Evolutionary conservation across 2,888 invertebrate species (phyloP), one percentile per base, ranked within the genome.

Genomic region (Sinhomidia bicolor): DNA sequence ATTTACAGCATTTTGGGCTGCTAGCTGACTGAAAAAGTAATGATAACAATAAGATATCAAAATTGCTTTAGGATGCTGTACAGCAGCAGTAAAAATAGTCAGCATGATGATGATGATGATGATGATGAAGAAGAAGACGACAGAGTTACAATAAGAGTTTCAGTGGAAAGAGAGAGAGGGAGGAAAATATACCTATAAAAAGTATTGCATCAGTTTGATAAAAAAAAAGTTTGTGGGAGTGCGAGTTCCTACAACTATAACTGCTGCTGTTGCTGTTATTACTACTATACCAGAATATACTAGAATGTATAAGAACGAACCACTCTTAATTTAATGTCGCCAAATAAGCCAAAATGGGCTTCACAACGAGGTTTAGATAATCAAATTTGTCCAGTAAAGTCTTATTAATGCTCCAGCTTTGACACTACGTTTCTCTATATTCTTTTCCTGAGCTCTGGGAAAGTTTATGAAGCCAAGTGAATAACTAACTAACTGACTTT

Each of bases 301-400:
- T n/a, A n/a, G n/a, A n/a, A n/a, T n/a, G 17, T 9, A 41, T 65
- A 20, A 12, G 9, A 51, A 78, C 44, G 78, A 23, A 79, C 65
- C 32, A 17, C 78, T 85, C 79, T 85, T 86, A 81, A 81, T 81
- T 86, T 81, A 80, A 80, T 86, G 86, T 86, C 71, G 54, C 84
- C 78, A 87, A 82, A 82, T 76, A 87, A 76, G 41, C 80, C 88
- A 41, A 83, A 83, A 81, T 87, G 82, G 83, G 68, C 68, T 82
- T 82, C 74, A 26, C 81, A 62, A 54, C 51, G 76, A 88, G 83
- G 82, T 83, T 82, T 78, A 74, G 78, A 83, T 88, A 88, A 88
- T 88, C 88, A 88, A 88, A 88, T 88, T 88, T 88, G 83, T 88
- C 83, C 83, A 88, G 83, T 83, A 88, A 88, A 88, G 78, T 88